phyloP scores from a whole-genome alignment of 2,113 vertebrate species.

The Chunga burmeisteri region DNA sequence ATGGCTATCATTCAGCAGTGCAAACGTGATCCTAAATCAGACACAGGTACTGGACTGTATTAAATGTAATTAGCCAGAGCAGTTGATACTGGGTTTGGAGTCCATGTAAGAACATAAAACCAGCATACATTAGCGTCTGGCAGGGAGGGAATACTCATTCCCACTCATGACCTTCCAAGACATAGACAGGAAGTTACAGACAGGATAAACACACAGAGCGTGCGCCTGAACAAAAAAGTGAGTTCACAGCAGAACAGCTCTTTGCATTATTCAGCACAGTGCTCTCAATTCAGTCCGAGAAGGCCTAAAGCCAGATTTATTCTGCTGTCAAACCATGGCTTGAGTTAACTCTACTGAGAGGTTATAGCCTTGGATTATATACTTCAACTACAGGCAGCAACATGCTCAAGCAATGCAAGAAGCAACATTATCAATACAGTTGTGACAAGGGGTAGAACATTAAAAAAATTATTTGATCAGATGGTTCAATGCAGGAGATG shows the following conservation, averaged over 20 bases:
- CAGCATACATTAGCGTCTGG: background rate
- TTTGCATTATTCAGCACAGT: slow-evolving; percentile 18
- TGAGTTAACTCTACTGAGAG: background rate
- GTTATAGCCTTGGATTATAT: background rate
- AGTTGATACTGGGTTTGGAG: background rate
- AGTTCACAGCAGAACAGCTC: background rate
- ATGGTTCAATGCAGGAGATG: background rate
- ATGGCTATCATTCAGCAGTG: background rate
- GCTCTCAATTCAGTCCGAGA: background rate
- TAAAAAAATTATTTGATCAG: background rate
- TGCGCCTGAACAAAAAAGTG: background rate
- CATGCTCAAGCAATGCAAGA: background rate
- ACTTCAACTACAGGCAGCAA: background rate
- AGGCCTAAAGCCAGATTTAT: slow-evolving; percentile 24
- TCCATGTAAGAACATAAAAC: background rate
- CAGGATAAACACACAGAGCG: background rate
- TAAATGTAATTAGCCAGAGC: background rate
- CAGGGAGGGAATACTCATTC: background rate
- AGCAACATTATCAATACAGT: background rate
- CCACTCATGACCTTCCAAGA: background rate
- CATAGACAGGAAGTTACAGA: background rate
- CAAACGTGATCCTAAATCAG: background rate
- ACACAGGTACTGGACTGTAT: background rate
- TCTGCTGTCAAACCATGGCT: slow-evolving; percentile 5
- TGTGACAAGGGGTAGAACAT: background rate